Conservation (phyloP, 2,797 vertebrate species). For the Schizothorax lantsangensis region DNA sequence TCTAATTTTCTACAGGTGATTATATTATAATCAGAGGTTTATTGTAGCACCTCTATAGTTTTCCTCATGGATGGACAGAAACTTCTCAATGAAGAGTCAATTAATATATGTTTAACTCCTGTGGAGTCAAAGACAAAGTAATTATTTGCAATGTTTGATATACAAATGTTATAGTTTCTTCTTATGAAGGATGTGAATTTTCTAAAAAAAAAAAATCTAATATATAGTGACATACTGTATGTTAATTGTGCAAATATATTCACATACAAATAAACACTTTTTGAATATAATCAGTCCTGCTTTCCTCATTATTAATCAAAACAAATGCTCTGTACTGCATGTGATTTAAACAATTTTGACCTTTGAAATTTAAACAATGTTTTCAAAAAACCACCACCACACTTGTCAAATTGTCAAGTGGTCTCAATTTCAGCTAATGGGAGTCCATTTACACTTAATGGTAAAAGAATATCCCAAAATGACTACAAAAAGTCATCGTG, state of each 20-base stretch:
- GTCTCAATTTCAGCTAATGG: neutral
- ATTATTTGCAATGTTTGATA: slow-evolving; percentile 19
- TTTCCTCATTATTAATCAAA: neutral
- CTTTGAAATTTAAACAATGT: neutral
- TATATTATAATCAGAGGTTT: neutral
- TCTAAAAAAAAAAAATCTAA: too few species aligned
- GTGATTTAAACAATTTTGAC: neutral
- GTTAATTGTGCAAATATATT: slow-evolving; percentile 16
- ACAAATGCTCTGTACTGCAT: neutral
- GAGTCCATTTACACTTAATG: neutral
- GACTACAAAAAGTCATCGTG: neutral
- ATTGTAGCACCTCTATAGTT: slow-evolving; percentile 24
- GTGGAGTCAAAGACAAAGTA: slow-evolving; percentile 54
- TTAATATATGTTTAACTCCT: neutral
- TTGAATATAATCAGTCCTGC: neutral
- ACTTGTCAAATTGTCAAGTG: neutral
- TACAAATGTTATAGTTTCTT: slow-evolving; percentile 14
- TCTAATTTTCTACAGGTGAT: neutral
- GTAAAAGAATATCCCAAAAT: neutral
- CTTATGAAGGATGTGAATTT: slow-evolving; percentile 15
- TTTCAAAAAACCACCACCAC: neutral
- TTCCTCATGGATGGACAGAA: slow-evolving; percentile 35
- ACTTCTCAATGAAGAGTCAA: slow-evolving; percentile 54
- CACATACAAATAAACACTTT: neutral
- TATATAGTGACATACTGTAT: neutral